Evolutionary conservation across 2,797 vertebrate genomes (phyloP), one percentile per base, ranked within the genome.

Genomic region (Myotis findleyi): DNA sequence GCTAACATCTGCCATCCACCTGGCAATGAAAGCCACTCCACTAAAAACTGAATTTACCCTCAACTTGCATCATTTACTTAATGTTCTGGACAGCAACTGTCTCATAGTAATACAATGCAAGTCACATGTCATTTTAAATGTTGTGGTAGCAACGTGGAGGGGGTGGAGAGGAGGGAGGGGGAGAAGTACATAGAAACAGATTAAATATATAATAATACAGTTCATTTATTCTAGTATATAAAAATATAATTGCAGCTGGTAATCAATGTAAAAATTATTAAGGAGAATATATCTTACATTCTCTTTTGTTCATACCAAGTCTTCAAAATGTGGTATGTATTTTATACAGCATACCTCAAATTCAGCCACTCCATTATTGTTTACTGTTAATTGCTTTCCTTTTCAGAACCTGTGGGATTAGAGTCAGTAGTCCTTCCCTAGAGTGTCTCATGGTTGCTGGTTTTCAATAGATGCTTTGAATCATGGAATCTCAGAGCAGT

Each of bases 21-120:
- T 69, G 62, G 17, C 21, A 89, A 49, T 25, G 53, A 64, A 89
- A 64, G 3, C 30, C 36, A 25, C 49, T 72, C 57, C 47, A 36
- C 68, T 94, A 59, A 94, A 91, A 92, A 77, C n/a, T 3, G 47
- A 92, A 53, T 80, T 53, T 38, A 62, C 36, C 18, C 47, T 76
- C 88, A 90, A 80, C 23, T 85, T 55, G 71, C 64, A 27, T 68
- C 72, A 71, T 95, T 89, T 79, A 81, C 73, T 89, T 93, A 81
- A 66, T 69, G 38, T 69, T 36, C 41, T 62, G 20, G 13, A 69
- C 30, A 90, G 57, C 62, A 81, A 81, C 55, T 44, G 30, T 51
- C 51, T 91, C 80, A 36, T 23, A 86, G 41, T 51, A 84, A 64
- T 53, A 72, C 23, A 81, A 59, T 51, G 68, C 9, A 25, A 97